Evolutionary conservation across 2,888 invertebrate species (phyloP).

Genomic region (Rhagophthalmus giganteus): DNA sequence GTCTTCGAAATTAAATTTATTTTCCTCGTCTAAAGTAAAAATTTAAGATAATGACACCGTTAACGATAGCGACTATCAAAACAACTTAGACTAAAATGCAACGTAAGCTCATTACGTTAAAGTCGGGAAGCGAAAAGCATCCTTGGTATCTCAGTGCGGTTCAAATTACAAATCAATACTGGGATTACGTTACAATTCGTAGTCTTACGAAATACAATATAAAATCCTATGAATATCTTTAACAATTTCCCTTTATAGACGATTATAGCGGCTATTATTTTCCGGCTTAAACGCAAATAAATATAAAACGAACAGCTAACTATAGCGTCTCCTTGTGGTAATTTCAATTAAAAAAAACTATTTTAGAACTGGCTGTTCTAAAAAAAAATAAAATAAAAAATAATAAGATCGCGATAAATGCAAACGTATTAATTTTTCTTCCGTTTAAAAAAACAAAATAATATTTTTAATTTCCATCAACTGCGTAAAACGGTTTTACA

Average conservation of each 20-base stretch:
- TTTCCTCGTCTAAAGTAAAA: constrained; percentile 7
- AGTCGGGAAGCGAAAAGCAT: constrained; percentile 15
- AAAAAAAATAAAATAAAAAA: not conserved
- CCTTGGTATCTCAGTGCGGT: constrained; percentile 13
- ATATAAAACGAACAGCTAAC: no score
- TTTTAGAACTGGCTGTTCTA: not conserved
- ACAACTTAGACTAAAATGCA: constrained; percentile 28
- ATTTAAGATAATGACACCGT: constrained; percentile 6
- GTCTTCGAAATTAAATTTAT: constrained; percentile 12
- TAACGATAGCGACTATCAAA: constrained; percentile 24
- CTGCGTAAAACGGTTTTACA: no score
- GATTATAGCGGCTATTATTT: no score
- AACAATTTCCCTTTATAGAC: no score
- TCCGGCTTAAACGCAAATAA: no score
- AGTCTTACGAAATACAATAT: not conserved
- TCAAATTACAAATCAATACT: constrained; percentile 22
- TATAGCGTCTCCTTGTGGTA: no score
- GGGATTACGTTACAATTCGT: constrained; percentile 11
- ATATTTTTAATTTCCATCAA: no score
- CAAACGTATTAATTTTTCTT: no score
- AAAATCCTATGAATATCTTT: no score
- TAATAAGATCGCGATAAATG: no score
- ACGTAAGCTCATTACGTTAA: constrained; percentile 24
- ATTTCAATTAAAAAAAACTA: no score
- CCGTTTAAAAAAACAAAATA: no score